These are phyloP conservation scores for Butorides virescens DNA, from an alignment of 2,113 vertebrate genomes.

Conservation along the genomic window DNA sequence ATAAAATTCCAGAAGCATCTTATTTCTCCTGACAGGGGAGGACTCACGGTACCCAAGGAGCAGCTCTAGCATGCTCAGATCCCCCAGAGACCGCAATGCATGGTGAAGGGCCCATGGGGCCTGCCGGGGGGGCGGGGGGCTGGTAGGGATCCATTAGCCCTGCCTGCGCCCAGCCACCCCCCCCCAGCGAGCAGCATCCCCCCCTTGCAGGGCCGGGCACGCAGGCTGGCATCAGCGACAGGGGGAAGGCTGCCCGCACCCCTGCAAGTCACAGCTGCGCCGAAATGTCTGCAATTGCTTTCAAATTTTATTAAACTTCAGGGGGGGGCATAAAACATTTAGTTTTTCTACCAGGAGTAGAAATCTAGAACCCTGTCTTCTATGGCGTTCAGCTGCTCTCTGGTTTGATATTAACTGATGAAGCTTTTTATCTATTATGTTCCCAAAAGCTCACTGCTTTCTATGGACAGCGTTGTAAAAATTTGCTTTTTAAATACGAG, in stretches of 20 bases:
- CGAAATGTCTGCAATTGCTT: background rate
- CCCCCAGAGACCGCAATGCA: rapidly evolving
- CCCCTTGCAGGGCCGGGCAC: background rate
- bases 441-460: background rate
- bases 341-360: background rate
- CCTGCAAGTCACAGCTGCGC: background rate
- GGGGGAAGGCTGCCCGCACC: background rate
- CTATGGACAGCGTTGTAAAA: background rate
- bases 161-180: background rate
- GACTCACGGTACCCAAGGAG: background rate
- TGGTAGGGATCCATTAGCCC: background rate
- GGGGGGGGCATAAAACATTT: background rate
- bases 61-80: background rate
- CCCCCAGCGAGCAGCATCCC: background rate
- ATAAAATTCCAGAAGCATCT: background rate
- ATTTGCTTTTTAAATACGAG: background rate
- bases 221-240: background rate
- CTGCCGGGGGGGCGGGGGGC: rapidly evolving
- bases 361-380: background rate
- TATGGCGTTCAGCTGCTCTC: background rate
- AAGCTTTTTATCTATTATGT: background rate
- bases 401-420: background rate
- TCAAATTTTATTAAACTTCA: background rate
- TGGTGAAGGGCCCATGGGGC: rapidly evolving
- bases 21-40: background rate